Evolutionary conservation across 2,797 vertebrate species (phyloP).

Genomic region (Takifugu ocellatus): DNA sequence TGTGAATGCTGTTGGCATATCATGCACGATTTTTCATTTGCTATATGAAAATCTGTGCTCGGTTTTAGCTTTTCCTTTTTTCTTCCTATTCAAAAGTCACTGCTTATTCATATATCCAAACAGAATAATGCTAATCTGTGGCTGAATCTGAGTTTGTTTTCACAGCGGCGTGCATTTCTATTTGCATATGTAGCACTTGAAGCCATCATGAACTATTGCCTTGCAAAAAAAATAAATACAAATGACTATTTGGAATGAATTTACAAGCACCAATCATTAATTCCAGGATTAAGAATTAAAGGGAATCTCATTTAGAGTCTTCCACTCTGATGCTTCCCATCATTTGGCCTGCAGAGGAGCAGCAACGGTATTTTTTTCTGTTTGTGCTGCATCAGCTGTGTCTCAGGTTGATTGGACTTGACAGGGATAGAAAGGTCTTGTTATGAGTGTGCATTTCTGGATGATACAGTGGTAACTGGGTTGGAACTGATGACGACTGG

Average conservation of each 20-base stretch:
- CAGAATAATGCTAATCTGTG: not conserved
- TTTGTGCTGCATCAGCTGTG: slow-evolving; percentile 4
- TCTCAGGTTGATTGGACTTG: slow-evolving; percentile 16
- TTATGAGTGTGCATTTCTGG: slow-evolving; percentile 13
- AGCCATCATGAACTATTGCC: slow-evolving; percentile 4
- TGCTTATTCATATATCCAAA: not conserved
- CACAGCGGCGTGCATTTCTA: not conserved
- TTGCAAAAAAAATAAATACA: slow-evolving; percentile 18
- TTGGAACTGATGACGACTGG: slow-evolving; percentile 19
- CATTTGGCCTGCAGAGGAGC: not conserved
- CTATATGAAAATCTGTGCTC: too few species aligned
- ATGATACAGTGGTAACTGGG: slow-evolving; percentile 26
- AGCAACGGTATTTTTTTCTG: slow-evolving; percentile 6
- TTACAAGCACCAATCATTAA: slow-evolving; percentile 7
- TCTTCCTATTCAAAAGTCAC: too few species aligned
- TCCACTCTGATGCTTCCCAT: slow-evolving; percentile 2
- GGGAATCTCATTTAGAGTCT: not conserved
- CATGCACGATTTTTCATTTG: too few species aligned
- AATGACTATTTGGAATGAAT: slow-evolving; percentile 15
- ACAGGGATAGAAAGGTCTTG: slow-evolving; percentile 26
- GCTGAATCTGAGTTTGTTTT: slow-evolving; percentile 2
- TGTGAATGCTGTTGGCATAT: too few species aligned
- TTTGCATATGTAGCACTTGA: slow-evolving; percentile 6
- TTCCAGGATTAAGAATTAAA: slow-evolving; percentile 11
- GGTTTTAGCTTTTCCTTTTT: too few species aligned